Evolutionary conservation across 2,888 invertebrate species (phyloP).

Genomic region (Alentia gelatinosa): DNA sequence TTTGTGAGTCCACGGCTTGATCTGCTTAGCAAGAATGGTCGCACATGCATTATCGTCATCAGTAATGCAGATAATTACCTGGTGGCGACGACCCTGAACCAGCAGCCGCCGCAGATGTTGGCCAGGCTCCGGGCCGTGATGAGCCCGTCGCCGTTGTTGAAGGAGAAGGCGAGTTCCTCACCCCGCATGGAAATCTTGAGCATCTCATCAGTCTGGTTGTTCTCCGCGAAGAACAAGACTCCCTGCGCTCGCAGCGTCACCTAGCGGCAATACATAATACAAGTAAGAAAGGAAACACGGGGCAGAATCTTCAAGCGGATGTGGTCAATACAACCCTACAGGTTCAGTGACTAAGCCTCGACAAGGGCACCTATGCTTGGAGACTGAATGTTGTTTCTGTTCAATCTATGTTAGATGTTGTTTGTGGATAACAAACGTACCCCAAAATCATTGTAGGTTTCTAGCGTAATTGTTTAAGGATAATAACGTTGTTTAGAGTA

Average conservation of each 20-base stretch:
- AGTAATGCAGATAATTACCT: constrained; percentile 68
- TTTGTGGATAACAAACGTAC: no score
- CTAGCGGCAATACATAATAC: background rate
- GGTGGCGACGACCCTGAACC: constrained; percentile 68
- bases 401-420: no score
- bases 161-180: constrained; percentile 65
- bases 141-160: constrained; percentile 59
- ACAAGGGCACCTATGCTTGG: no score
- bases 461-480: no score
- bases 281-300: background rate
- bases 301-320: no score
- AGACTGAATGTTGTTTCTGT: no score
- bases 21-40: no score
- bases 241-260: constrained; percentile 54
- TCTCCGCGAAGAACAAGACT: constrained; percentile 68
- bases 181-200: constrained; percentile 65
- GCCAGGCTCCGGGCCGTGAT: constrained; percentile 60
- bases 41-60: background rate
- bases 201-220: constrained; percentile 60
- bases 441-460: no score
- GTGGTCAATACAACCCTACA: no score
- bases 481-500: no score
- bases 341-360: no score
- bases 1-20: no score
- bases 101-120: constrained; percentile 63